Evolutionary conservation across 1,140 invertebrate genomes (phyloP).

Genomic region (Cydia splendana): DNA sequence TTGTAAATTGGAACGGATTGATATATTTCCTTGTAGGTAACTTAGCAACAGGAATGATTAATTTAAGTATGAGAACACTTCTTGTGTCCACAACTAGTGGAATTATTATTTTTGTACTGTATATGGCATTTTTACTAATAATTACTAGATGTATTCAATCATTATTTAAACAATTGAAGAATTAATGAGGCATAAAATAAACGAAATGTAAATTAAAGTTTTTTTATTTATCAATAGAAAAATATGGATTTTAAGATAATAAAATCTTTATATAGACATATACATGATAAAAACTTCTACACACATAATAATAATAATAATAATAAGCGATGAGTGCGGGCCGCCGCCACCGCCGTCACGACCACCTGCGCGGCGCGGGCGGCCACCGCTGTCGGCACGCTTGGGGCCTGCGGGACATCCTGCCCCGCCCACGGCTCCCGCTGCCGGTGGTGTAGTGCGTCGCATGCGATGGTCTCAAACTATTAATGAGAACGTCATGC

Average conservation of each 20-base stretch:
- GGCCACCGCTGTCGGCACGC: too few relatives aligned
- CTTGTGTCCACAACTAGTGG: conserved; percentile 71
- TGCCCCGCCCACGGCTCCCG: too few relatives aligned
- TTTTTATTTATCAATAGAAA: neutral
- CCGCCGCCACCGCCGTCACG: too few relatives aligned
- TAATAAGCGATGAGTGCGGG: too few relatives aligned
- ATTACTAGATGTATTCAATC: conserved; percentile 35
- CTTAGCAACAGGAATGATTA: conserved; percentile 89
- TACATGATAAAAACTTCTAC: too few relatives aligned
- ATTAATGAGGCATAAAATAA: neutral
- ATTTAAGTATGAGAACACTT: conserved; percentile 84
- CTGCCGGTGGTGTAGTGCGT: too few relatives aligned
- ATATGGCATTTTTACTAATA: conserved; percentile 79
- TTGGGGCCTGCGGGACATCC: too few relatives aligned
- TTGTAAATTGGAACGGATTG: conserved; percentile 88
- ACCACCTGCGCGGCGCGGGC: too few relatives aligned
- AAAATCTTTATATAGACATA: too few relatives aligned
- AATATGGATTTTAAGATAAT: neutral
- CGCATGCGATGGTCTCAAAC: too few relatives aligned
- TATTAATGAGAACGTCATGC: too few relatives aligned
- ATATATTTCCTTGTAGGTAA: conserved; percentile 89
- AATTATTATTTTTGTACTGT: conserved; percentile 81
- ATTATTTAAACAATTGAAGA: neutral
- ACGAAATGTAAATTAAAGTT: neutral
- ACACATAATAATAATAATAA: too few relatives aligned